phyloP scores from a whole-genome alignment of 2,797 vertebrate genomes.

The Scolopax bukidnonensis region DNA sequence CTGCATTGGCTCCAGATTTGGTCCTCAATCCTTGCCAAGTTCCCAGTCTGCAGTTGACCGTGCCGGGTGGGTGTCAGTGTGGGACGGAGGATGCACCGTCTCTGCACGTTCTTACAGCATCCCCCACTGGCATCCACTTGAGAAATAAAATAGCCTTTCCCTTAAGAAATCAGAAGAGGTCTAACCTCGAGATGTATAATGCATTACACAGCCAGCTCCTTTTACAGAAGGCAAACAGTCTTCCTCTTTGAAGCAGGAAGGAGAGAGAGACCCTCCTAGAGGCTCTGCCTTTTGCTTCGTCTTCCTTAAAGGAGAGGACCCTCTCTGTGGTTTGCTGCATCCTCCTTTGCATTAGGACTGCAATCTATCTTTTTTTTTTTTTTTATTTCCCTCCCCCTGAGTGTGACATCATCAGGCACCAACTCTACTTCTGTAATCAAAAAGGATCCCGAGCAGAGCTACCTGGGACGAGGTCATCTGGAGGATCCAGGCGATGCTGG shows the following conservation, averaged over 20 bases:
- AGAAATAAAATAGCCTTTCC: slow-evolving; percentile 37
- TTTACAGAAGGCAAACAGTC: slow-evolving; percentile 70
- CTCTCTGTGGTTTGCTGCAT: slow-evolving; percentile 61
- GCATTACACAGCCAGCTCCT: slow-evolving; percentile 57
- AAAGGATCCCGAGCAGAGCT: slow-evolving; percentile 73
- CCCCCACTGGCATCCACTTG: background rate
- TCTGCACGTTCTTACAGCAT: background rate
- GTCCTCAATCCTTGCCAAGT: background rate
- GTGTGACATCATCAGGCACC: slow-evolving; percentile 72
- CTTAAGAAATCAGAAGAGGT: slow-evolving; percentile 44
- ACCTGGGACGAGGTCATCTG: slow-evolving; percentile 74
- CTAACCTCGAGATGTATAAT: slow-evolving; percentile 15
- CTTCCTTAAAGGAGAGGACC: slow-evolving; percentile 62
- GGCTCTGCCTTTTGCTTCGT: slow-evolving; percentile 49
- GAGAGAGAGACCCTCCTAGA: slow-evolving; percentile 28
- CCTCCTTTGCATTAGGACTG: slow-evolving; percentile 66
- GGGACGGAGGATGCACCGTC: background rate
- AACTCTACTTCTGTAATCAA: slow-evolving; percentile 67
- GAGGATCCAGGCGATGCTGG: slow-evolving; percentile 42
- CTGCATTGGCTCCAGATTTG: slow-evolving; percentile 54
- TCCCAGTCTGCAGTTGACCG: background rate
- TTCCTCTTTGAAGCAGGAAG: slow-evolving; percentile 59
- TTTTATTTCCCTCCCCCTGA: slow-evolving; percentile 52
- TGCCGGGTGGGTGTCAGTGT: background rate
- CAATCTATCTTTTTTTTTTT: slow-evolving; percentile 43